A percentile compares a stretch with the other conserved stretches of the same genome.
These are phyloP conservation scores for Arizona elegans DNA, from an alignment of 2,113 vertebrate species.

Conservation along the genomic window DNA sequence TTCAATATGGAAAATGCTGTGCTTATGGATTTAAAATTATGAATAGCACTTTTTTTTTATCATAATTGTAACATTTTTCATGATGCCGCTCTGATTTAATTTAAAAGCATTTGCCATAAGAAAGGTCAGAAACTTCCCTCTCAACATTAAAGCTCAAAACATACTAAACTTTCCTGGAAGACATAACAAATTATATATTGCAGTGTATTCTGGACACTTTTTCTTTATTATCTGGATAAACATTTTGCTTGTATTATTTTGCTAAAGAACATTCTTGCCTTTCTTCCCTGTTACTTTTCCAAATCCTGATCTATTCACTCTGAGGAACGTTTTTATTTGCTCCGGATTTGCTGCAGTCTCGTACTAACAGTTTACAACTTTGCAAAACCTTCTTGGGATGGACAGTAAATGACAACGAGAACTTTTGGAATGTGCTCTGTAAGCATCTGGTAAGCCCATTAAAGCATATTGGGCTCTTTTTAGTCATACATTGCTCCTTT, in stretches of 20 bases:
- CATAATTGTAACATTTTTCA: neutral
- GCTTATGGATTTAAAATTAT: neutral
- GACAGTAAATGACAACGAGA: neutral
- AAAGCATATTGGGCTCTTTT: neutral
- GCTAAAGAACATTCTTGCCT: neutral
- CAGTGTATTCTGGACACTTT: neutral
- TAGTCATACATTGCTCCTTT: neutral
- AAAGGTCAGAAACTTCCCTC: neutral
- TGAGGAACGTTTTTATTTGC: neutral
- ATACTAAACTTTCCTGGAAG: neutral
- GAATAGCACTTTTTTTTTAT: neutral
- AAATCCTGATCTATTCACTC: neutral
- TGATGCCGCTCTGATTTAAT: neutral
- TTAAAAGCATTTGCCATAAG: neutral
- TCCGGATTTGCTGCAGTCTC: conserved; percentile 8
- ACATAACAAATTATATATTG: neutral
- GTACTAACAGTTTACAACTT: neutral
- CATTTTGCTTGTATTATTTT: neutral
- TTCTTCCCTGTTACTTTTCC: neutral
- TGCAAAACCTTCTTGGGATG: neutral
- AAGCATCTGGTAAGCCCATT: conserved; percentile 18
- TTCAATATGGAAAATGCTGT: neutral
- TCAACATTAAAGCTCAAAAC: neutral
- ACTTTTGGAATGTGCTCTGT: conserved; percentile 9
- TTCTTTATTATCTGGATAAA: neutral